A percentile compares a stretch with the other conserved stretches of the same genome.
These are phyloP conservation scores for Rhipidura dahli DNA, from an alignment of 2,113 vertebrate genomes.

Conservation along the genomic window DNA sequence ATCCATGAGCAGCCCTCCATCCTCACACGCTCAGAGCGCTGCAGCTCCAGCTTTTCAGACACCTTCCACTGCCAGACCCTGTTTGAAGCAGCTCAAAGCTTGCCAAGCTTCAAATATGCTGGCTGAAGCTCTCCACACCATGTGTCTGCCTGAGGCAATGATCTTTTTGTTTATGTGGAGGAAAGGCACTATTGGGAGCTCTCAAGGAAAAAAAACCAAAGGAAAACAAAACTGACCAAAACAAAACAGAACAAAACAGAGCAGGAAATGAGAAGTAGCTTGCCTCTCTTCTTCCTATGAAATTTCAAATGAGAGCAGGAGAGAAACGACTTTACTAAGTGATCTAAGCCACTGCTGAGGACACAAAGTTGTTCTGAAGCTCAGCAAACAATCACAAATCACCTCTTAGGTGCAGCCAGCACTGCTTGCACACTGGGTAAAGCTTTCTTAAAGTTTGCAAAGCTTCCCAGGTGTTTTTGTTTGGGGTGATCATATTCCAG, in stretches of 20 bases:
- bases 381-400: neutral
- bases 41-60: neutral
- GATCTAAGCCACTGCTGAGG: neutral
- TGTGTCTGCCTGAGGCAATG: neutral
- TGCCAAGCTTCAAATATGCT: neutral
- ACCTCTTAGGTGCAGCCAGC: neutral
- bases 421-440: neutral
- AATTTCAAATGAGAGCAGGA: neutral
- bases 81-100: neutral
- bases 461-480: neutral
- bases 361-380: neutral
- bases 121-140: neutral
- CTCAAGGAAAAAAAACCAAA: neutral
- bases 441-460: neutral
- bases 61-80: neutral
- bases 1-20: neutral
- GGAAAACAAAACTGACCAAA: neutral
- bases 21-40: neutral
- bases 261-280: neutral
- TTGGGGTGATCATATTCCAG: neutral
- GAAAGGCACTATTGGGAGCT: neutral
- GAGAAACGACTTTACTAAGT: neutral
- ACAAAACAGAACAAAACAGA: neutral
- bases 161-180: neutral
- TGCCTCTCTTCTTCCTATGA: neutral